These are phyloP conservation scores for Typhlichthys subterraneus DNA, from an alignment of 2,797 vertebrate species.

Conservation along the genomic window DNA sequence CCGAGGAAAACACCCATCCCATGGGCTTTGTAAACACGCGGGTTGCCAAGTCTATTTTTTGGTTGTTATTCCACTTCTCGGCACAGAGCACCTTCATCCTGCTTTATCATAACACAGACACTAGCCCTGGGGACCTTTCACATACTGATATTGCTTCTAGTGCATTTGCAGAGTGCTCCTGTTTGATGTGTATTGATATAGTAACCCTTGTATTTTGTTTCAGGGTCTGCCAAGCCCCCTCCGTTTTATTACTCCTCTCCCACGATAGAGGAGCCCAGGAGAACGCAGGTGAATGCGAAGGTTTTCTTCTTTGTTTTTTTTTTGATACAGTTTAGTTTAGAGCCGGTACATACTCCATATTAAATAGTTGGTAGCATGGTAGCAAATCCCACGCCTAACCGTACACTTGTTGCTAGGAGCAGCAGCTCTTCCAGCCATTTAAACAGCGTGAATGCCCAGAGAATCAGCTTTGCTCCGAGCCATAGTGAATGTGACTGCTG, in stretches of 20 bases:
- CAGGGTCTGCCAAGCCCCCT: constrained; percentile 93
- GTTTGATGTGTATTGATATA: constrained; percentile 13
- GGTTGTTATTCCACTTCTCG: constrained; percentile 41
- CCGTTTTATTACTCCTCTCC: constrained; percentile 95
- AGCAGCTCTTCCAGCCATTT: constrained; percentile 42
- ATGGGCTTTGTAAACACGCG: constrained; percentile 53
- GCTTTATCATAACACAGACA: constrained; percentile 54
- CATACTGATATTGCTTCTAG: constrained; percentile 26
- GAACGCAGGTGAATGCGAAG: constrained; percentile 86
- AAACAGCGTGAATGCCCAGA: constrained; percentile 48
- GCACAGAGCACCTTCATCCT: constrained; percentile 41
- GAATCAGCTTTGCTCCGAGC: constrained; percentile 68
- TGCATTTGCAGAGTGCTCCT: constrained; percentile 19
- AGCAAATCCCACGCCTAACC: constrained; percentile 23
- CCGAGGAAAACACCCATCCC: constrained; percentile 56
- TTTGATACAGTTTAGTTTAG: neutral
- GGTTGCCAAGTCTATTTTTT: constrained; percentile 42
- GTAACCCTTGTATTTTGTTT: constrained; percentile 13
- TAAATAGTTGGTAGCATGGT: constrained; percentile 13
- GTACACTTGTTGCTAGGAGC: constrained; percentile 32
- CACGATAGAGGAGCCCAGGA: constrained; percentile 90
- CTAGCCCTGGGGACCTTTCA: constrained; percentile 30
- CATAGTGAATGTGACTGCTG: constrained; percentile 65
- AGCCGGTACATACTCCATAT: neutral
- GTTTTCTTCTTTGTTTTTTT: neutral